Evolutionary conservation across 37 sponge, comb jelly and placozoan genomes (phyloP).

Genomic region (Ianthella basta): DNA sequence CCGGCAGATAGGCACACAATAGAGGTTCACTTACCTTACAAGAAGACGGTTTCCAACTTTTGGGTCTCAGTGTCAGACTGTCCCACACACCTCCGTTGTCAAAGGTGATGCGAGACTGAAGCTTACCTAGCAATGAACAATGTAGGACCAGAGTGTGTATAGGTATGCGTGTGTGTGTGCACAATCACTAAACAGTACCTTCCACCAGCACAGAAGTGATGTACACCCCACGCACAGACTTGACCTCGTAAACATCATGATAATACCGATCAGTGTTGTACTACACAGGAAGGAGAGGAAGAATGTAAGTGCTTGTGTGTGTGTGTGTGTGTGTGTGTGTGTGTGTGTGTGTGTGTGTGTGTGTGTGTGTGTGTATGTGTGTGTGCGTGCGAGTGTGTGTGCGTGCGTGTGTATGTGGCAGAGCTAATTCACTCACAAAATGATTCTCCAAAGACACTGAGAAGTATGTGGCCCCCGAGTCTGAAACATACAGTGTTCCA

Average conservation of each 20-base stretch:
- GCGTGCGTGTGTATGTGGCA: no score
- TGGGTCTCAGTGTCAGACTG: slow-evolving; percentile 17
- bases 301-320: no score
- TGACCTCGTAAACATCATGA: slow-evolving; percentile 76
- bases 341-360: no score
- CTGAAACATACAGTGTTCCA: slow-evolving; percentile 59
- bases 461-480: slow-evolving; percentile 43
- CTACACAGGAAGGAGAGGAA: slow-evolving; percentile 3
- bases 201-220: slow-evolving; percentile 43
- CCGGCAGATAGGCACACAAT: no score
- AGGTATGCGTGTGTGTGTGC: no score
- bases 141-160: no score
- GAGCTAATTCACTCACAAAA: slow-evolving; percentile 23
- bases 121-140: no score
- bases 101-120: slow-evolving; percentile 52
- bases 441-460: slow-evolving; percentile 63
- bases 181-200: background rate
- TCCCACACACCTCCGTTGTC: slow-evolving; percentile 71
- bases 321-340: no score
- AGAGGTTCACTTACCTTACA: no score
- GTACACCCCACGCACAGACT: slow-evolving; percentile 69
- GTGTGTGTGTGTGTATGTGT: no score
- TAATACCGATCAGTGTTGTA: background rate
- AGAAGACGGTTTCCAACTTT: no score
- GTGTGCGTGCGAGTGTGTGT: background rate